Conservation (phyloP, 2,888 invertebrate genomes). For the Poecilus cupreus region DNA sequence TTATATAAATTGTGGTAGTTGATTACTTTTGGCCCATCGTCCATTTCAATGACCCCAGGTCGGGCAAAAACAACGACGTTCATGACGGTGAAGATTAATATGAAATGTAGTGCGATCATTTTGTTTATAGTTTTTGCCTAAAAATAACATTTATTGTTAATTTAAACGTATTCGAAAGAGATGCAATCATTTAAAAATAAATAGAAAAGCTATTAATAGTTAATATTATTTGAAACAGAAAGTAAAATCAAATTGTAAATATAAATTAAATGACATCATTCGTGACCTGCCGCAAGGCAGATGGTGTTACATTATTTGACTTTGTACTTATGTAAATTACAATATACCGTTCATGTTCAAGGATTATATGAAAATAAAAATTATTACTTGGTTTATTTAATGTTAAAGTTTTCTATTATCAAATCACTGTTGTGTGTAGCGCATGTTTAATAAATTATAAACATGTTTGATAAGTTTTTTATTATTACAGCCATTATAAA, state of each 20-base stretch:
- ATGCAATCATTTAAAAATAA: too few relatives aligned
- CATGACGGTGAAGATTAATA: background rate
- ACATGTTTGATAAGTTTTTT: too few relatives aligned
- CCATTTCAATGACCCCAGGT: background rate
- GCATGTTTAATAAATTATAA: too few relatives aligned
- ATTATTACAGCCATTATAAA: too few relatives aligned
- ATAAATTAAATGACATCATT: background rate
- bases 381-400: background rate
- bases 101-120: background rate
- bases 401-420: too few relatives aligned
- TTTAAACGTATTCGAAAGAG: background rate
- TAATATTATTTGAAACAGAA: background rate
- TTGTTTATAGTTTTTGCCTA: background rate
- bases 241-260: background rate
- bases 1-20: background rate
- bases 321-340: background rate
- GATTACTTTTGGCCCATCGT: background rate
- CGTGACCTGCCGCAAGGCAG: background rate
- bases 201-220: too few relatives aligned
- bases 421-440: too few relatives aligned
- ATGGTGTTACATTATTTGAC: background rate
- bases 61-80: background rate
- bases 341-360: background rate
- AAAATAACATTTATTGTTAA: background rate
- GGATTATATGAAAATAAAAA: background rate